A percentile compares a stretch with the other conserved stretches of the same genome.
phyloP scores from a whole-genome alignment of 2,888 invertebrate genomes.

The Hemistola chrysoprasaria region DNA sequence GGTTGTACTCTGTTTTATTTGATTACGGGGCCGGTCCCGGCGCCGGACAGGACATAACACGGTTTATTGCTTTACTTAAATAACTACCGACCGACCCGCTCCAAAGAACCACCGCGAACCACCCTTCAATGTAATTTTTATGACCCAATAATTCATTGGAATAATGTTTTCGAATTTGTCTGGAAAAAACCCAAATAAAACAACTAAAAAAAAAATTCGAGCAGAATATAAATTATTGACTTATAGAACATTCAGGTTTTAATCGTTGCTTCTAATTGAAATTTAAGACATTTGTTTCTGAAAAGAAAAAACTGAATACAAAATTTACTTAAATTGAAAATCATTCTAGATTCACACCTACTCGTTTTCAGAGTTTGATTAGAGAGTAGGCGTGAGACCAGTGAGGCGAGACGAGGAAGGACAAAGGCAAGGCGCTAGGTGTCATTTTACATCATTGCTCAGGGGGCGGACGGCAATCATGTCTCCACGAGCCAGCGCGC shows the following conservation, averaged over 20 bases:
- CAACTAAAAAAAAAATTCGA: constrained; percentile 4
- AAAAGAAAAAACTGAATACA: too few species aligned
- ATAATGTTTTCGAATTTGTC: constrained; percentile 25
- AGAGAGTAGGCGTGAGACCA: too few species aligned
- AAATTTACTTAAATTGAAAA: too few species aligned
- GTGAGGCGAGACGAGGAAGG: neutral
- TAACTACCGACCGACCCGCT: constrained; percentile 40
- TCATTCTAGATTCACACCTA: too few species aligned
- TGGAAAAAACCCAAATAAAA: constrained; percentile 11
- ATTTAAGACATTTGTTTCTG: too few species aligned
- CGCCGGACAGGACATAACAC: constrained; percentile 52
- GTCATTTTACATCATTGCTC: constrained; percentile 46
- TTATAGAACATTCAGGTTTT: too few species aligned
- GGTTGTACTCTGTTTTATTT: constrained; percentile 57
- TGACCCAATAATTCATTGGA: constrained; percentile 34
- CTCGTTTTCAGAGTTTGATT: neutral
- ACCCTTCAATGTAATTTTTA: constrained; percentile 34
- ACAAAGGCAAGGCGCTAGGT: constrained; percentile 30
- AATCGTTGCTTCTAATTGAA: too few species aligned
- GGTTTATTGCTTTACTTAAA: constrained; percentile 60
- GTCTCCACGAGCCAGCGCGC: constrained; percentile 40
- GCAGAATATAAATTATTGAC: too few species aligned
- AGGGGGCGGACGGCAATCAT: constrained; percentile 33
- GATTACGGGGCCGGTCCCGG: constrained; percentile 53
- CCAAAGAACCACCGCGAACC: constrained; percentile 27